Evolutionary conservation across 2,797 vertebrate genomes (phyloP).

Genomic region (Lutjanus campechanus): DNA sequence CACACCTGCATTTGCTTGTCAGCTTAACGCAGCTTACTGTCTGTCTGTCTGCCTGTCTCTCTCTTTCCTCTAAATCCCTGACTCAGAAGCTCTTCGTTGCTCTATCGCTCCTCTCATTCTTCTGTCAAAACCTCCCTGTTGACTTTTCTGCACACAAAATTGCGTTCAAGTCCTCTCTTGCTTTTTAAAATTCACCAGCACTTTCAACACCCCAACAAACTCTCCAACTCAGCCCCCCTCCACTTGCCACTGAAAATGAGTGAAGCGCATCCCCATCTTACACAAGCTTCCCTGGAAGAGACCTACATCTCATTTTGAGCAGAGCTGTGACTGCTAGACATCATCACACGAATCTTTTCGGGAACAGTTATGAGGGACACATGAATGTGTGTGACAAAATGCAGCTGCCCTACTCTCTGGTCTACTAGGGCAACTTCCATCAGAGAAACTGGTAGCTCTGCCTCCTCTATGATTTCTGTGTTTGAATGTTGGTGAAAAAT

Average conservation of each 20-base stretch:
- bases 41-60: not conserved
- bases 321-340: too few species aligned
- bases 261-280: not conserved
- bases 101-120: constrained; percentile 1
- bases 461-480: not conserved
- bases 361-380: not conserved
- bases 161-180: not conserved
- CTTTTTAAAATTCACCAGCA: not conserved
- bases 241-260: too few species aligned
- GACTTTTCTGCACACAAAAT: not conserved
- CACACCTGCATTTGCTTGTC: constrained; percentile 38
- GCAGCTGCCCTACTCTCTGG: not conserved
- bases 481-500: not conserved
- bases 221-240: not conserved
- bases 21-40: constrained; percentile 33
- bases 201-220: not conserved
- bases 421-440: not conserved
- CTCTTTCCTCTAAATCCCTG: constrained; percentile 3
- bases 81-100: constrained; percentile 1
- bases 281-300: too few species aligned
- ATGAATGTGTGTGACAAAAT: not conserved
- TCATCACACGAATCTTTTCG: too few species aligned
- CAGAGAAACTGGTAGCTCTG: not conserved
- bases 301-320: too few species aligned
- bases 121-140: not conserved